These are phyloP conservation scores for Chunga burmeisteri DNA, from an alignment of 2,113 vertebrate genomes.

Conservation along the genomic window DNA sequence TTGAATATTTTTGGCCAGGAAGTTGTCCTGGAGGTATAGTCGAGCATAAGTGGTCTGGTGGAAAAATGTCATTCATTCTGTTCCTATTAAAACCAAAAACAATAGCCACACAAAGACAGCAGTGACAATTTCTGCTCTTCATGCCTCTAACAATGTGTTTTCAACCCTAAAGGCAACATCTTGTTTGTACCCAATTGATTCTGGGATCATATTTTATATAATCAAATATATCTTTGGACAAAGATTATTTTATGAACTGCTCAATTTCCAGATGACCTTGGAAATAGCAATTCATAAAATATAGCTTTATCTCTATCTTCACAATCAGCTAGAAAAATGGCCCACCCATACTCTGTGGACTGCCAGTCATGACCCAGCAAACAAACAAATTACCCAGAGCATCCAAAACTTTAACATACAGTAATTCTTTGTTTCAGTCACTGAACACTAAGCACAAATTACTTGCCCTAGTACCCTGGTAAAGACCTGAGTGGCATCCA, in stretches of 20 bases:
- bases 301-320: slow-evolving; percentile 53
- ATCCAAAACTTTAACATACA: slow-evolving; percentile 14
- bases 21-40: slow-evolving; percentile 68
- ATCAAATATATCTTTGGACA: slow-evolving; percentile 56
- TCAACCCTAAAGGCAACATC: slow-evolving; percentile 58
- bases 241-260: slow-evolving; percentile 55
- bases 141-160: slow-evolving; percentile 59
- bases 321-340: slow-evolving; percentile 17
- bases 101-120: slow-evolving; percentile 62
- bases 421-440: slow-evolving; percentile 36
- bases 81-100: slow-evolving; percentile 65
- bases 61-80: slow-evolving; percentile 68
- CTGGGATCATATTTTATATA: slow-evolving; percentile 54
- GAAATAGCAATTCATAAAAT: slow-evolving; percentile 56
- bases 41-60: slow-evolving; percentile 58
- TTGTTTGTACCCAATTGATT: slow-evolving; percentile 62
- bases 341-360: slow-evolving; percentile 4
- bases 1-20: slow-evolving; percentile 68
- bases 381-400: neutral
- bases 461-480: neutral
- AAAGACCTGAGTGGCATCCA: neutral
- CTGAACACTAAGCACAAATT: slow-evolving; percentile 10
- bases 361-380: neutral
- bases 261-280: slow-evolving; percentile 61
- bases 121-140: slow-evolving; percentile 41